Evolutionary conservation across 2,797 vertebrate species (phyloP).

Genomic region (Glyptemys insculpta): DNA sequence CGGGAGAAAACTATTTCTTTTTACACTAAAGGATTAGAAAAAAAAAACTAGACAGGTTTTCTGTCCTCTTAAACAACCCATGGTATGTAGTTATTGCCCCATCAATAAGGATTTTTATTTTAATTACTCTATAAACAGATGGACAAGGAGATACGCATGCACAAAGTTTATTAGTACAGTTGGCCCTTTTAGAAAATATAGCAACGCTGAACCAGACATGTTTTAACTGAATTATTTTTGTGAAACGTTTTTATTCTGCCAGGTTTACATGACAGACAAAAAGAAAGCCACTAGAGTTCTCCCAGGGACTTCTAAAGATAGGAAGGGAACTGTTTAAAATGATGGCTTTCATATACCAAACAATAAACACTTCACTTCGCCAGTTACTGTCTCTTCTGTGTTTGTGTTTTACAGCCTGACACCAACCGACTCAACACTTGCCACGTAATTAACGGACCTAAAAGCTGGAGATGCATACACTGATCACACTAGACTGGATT

Average conservation of each 20-base stretch:
- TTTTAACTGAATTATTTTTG: background rate
- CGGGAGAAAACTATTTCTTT: background rate
- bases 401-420: slow-evolving; percentile 75
- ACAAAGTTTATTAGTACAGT: background rate
- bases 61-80: background rate
- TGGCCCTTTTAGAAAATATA: background rate
- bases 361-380: slow-evolving; percentile 75
- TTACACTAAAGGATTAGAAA: rapidly evolving
- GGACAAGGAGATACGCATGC: background rate
- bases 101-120: background rate
- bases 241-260: slow-evolving; percentile 6
- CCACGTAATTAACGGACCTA: slow-evolving; percentile 76
- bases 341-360: slow-evolving; percentile 39
- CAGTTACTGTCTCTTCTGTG: slow-evolving; percentile 46
- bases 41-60: background rate
- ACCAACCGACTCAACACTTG: slow-evolving; percentile 73
- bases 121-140: background rate
- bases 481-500: slow-evolving; percentile 78
- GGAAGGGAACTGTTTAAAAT: slow-evolving; percentile 42
- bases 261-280: background rate
- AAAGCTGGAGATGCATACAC: slow-evolving; percentile 73
- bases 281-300: slow-evolving; percentile 26
- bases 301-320: slow-evolving; percentile 4
- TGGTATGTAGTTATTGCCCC: background rate
- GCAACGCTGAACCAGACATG: background rate